Percentiles rank a stretch among this genome's conserved stretches.
Conservation (phyloP, 1,140 invertebrate genomes). For the Leptoteleia sp. region DNA sequence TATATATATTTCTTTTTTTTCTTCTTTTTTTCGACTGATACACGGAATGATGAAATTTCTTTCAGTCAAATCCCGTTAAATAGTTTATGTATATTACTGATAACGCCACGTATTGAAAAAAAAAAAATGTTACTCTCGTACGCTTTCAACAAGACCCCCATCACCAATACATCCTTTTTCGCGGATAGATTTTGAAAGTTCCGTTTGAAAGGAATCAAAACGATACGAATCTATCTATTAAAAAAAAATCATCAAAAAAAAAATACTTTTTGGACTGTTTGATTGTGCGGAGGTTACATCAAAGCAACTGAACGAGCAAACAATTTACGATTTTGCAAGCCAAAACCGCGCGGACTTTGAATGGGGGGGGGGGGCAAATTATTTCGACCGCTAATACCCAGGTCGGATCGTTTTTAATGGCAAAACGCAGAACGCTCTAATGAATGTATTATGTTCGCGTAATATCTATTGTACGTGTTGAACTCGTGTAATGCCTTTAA, state of each 20-base stretch:
- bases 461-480: constrained; percentile 38
- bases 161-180: constrained; percentile 11
- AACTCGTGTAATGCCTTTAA: constrained; percentile 37
- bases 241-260: no score
- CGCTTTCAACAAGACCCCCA: constrained; percentile 12
- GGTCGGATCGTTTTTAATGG: constrained; percentile 19
- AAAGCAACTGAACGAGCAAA: constrained; percentile 24
- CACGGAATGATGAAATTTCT: constrained; percentile 23
- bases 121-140: neutral
- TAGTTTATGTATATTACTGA: constrained; percentile 8
- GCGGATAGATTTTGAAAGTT: constrained; percentile 11
- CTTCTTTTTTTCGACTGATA: no score
- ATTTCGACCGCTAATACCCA: constrained; percentile 17
- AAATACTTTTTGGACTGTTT: constrained; percentile 9
- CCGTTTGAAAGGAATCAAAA: constrained; percentile 11
- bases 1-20: no score
- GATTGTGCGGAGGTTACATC: constrained; percentile 15
- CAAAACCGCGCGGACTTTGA: constrained; percentile 8
- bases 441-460: constrained; percentile 30
- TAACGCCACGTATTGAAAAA: constrained; percentile 18
- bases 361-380: constrained; percentile 8
- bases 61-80: constrained; percentile 30
- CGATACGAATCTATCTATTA: constrained; percentile 5
- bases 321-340: constrained; percentile 12
- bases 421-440: constrained; percentile 5